phyloP scores from a whole-genome alignment of 2,888 invertebrate species.

The Leptopilina drosophilae region DNA sequence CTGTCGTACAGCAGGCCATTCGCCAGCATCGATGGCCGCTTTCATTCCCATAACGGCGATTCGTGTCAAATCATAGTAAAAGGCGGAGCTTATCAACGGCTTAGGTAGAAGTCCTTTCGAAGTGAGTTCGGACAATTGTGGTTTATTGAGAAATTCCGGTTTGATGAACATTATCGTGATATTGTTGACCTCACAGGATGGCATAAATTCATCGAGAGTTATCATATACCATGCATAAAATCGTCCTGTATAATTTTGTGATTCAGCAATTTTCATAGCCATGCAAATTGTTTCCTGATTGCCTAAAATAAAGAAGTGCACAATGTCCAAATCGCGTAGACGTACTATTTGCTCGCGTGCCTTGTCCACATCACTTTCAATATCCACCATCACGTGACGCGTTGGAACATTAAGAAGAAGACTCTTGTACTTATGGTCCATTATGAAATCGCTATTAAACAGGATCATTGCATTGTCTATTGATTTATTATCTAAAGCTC shows the following conservation, averaged over 20 bases:
- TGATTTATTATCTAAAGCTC: too few species aligned
- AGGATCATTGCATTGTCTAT: conserved; percentile 91
- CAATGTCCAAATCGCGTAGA: conserved; percentile 89
- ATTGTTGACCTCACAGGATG: conserved; percentile 87
- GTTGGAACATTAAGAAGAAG: conserved; percentile 93
- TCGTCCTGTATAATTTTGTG: conserved; percentile 87
- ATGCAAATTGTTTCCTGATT: conserved; percentile 84
- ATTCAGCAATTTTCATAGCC: conserved; percentile 85
- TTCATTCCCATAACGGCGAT: conserved; percentile 70
- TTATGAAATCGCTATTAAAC: conserved; percentile 92
- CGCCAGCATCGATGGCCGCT: conserved; percentile 78
- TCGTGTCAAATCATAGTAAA: conserved; percentile 88
- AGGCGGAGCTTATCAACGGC: conserved; percentile 79
- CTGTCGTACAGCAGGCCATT: conserved; percentile 85
- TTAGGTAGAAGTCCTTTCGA: conserved; percentile 60
- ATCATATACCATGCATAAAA: conserved; percentile 94
- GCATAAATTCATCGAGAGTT: conserved; percentile 85
- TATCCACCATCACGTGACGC: conserved; percentile 89
- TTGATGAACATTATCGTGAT: conserved; percentile 87
- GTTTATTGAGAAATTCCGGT: conserved; percentile 84
- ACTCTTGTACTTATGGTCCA: conserved; percentile 96
- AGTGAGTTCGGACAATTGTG: conserved; percentile 69
- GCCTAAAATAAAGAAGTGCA: conserved; percentile 92
- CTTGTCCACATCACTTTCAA: conserved; percentile 79
- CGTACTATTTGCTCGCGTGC: conserved; percentile 84